phyloP scores from a whole-genome alignment of 2,888 invertebrate genomes.

The Metallyticus violacea region DNA sequence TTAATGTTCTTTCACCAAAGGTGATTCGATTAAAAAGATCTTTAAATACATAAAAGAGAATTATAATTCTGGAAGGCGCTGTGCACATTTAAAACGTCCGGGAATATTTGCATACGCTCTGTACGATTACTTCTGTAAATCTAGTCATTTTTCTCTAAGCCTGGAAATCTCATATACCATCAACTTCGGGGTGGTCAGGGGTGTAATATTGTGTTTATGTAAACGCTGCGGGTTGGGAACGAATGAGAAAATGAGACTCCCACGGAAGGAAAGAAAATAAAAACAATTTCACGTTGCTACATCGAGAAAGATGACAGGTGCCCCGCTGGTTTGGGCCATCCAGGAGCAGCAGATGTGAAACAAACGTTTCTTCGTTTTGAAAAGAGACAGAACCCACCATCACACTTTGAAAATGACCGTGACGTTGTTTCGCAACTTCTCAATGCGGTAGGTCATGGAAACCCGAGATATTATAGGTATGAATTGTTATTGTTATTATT shows the following conservation, averaged over 20 bases:
- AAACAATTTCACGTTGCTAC: slow-evolving; percentile 7
- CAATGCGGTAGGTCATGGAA: slow-evolving; percentile 13
- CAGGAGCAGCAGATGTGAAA: slow-evolving; percentile 7
- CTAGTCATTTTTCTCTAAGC: not conserved
- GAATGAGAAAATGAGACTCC: not conserved
- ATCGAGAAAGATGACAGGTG: not conserved
- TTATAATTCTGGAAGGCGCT: too few relatives aligned
- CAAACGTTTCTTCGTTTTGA: not conserved
- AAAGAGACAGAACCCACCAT: not conserved
- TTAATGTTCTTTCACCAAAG: too few relatives aligned
- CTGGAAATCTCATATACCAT: not conserved
- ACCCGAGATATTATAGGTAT: not conserved
- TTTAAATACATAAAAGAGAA: too few relatives aligned
- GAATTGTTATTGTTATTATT: not conserved
- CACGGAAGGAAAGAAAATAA: not conserved
- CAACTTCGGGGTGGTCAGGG: slow-evolving; percentile 8
- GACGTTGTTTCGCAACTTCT: not conserved
- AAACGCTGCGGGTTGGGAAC: not conserved
- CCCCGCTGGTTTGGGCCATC: not conserved
- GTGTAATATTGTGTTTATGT: not conserved
- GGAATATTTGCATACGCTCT: too few relatives aligned
- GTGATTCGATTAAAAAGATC: too few relatives aligned
- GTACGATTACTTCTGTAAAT: too few relatives aligned
- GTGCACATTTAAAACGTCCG: too few relatives aligned
- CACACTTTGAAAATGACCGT: not conserved